phyloP scores from a whole-genome alignment of 2,888 invertebrate species.

The Adineta ricciae region DNA sequence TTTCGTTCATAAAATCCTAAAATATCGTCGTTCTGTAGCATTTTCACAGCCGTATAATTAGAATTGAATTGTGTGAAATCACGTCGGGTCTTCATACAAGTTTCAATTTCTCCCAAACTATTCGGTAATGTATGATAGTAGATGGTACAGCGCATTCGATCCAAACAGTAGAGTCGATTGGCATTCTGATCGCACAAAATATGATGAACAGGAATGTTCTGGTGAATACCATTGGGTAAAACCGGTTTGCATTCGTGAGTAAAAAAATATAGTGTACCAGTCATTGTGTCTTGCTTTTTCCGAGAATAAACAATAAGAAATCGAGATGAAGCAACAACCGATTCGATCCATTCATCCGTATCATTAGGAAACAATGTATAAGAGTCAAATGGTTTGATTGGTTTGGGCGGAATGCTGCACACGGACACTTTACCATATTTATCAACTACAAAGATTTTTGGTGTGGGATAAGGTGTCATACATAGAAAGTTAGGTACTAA shows the following conservation, averaged over 20 bases:
- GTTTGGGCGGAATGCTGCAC: not conserved
- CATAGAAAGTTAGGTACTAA: slow-evolving; percentile 8
- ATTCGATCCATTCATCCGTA: not conserved
- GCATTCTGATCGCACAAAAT: not conserved
- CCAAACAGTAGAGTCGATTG: not conserved
- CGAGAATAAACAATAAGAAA: slow-evolving; percentile 13
- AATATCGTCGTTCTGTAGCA: slow-evolving; percentile 1
- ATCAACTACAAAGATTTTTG: not conserved
- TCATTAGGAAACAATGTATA: not conserved
- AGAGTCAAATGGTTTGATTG: not conserved
- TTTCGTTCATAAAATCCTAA: slow-evolving; percentile 21
- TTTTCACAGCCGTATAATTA: not conserved
- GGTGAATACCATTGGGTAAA: not conserved
- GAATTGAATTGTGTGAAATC: not conserved
- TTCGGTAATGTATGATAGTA: slow-evolving; percentile 15
- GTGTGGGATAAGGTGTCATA: not conserved
- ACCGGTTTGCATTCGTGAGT: not conserved
- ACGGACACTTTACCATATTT: slow-evolving; percentile 8
- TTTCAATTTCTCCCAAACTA: not conserved
- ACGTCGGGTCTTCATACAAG: not conserved
- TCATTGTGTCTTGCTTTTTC: not conserved
- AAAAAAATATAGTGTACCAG: slow-evolving; percentile 14
- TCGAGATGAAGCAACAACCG: not conserved
- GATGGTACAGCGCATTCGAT: slow-evolving; percentile 4
- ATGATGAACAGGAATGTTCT: slow-evolving; percentile 11